Evolutionary conservation across 2,888 invertebrate genomes (phyloP), one percentile per base, ranked within the genome.

Genomic region (Julus scandinavius): DNA sequence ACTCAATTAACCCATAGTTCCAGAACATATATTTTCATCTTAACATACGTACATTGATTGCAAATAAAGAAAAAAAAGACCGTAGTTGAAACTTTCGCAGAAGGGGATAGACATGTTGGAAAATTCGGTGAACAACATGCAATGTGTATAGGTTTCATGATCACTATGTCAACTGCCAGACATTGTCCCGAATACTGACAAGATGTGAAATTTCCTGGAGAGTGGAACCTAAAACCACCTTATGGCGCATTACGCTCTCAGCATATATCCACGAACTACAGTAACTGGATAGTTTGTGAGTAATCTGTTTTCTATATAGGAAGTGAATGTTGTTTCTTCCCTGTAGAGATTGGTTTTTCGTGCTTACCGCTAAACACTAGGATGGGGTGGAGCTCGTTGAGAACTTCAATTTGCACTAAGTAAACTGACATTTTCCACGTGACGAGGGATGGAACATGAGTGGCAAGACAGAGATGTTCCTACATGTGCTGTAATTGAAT

Each of bases 121-220:
- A 29, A 63, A n/a, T 20, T 72, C 29, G 6, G 20, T 29, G 29
- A 72, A 72, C 72, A 72, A 72, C 29, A n/a, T 29, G 63, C 9
- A 9, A 4, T 20, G 2, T 20, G 29, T 49, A 49, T 72, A 9
- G 72, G 29, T 72, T 72, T 72, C 72, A 72, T 72, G 72, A 72
- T 72, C 72, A 72, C 72, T 72, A 72, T 72, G 72, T 72, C 72
- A 72, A 72, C 72, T 20, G n/a, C n/a, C 72, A 72, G 72, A 29
- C 72, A 29, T 63, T 20, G 63, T 72, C 72, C 29, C 29, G 72
- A 72, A 72, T 20, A 72, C 20, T 20, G n/a, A 58, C 4, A 58
- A 72, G 29, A 72, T 72, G 72, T 72, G 72, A 29, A 72, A 29
- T 72, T 72, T 29, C 29, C 72, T 72, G 29, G 72, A 72, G 72